A percentile compares a stretch with the other conserved stretches of the same genome.
Evolutionary conservation across 1,140 invertebrate genomes (phyloP).

Genomic region (Acromyrmex charruanus): DNA sequence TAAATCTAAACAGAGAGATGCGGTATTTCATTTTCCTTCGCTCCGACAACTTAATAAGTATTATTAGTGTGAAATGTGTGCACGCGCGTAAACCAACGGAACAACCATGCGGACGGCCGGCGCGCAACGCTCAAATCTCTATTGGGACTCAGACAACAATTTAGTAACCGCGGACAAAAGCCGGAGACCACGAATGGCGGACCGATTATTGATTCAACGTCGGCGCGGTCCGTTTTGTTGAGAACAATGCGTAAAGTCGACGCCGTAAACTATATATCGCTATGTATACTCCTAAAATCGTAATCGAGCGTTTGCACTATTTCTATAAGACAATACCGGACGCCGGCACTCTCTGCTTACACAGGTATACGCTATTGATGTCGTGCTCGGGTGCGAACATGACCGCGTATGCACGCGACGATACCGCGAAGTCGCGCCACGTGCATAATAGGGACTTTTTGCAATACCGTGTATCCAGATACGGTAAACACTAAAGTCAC

Average conservation of each 20-base stretch:
- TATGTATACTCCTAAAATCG: constrained; percentile 44
- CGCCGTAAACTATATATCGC: constrained; percentile 49
- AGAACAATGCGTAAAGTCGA: constrained; percentile 50
- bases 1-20: constrained; percentile 17
- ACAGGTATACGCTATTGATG: constrained; percentile 34
- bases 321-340: constrained; percentile 51
- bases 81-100: constrained; percentile 29
- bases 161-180: constrained; percentile 51
- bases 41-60: constrained; percentile 51
- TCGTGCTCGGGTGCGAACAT: background rate
- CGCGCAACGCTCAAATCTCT: constrained; percentile 3
- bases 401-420: background rate
- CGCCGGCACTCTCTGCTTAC: background rate
- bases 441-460: constrained; percentile 10
- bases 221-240: constrained; percentile 49
- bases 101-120: background rate
- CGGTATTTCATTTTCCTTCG: constrained; percentile 26
- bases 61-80: constrained; percentile 33
- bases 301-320: constrained; percentile 51
- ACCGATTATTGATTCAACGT: constrained; percentile 55
- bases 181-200: constrained; percentile 41
- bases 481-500: too few species aligned
- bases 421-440: constrained; percentile 4
- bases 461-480: too few species aligned
- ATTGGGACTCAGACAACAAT: constrained; percentile 48